Conservation (phyloP, 1,140 invertebrate genomes). For the Battus philenor region DNA sequence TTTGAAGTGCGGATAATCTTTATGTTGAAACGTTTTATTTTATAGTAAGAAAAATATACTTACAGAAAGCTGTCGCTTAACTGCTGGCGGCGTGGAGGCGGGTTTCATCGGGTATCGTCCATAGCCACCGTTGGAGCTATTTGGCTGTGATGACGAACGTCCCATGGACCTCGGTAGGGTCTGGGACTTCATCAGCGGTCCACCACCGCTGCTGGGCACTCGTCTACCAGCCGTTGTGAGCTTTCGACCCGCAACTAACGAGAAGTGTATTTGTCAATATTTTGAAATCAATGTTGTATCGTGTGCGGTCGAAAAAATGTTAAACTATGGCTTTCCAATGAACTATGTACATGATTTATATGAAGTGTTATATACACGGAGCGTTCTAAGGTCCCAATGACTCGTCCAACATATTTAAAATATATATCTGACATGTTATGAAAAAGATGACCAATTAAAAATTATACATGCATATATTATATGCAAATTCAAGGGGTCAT, state of each 20-base stretch:
- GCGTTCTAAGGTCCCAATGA: no score
- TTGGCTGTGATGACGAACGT: constrained; percentile 77
- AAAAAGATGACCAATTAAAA: no score
- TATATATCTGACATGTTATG: no score
- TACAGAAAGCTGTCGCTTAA: constrained; percentile 87
- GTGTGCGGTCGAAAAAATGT: no score
- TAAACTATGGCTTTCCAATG: no score
- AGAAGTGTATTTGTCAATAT: background rate
- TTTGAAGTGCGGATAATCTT: no score
- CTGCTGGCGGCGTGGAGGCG: constrained; percentile 86
- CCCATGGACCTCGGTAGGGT: constrained; percentile 90
- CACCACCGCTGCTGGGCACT: constrained; percentile 76
- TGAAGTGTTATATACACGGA: constrained; percentile 2
- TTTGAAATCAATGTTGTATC: no score
- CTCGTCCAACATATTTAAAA: no score
- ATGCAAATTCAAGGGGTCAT: constrained; percentile 2
- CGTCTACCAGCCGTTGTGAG: constrained; percentile 83
- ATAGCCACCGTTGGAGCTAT: constrained; percentile 69
- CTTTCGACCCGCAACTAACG: constrained; percentile 79
- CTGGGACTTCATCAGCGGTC: constrained; percentile 85
- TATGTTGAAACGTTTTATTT: no score
- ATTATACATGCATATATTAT: no score
- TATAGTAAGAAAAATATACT: constrained; percentile 63
- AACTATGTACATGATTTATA: background rate
- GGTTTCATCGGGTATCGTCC: constrained; percentile 81